These are phyloP conservation scores for Aix galericulata DNA, from an alignment of 2,113 vertebrate genomes.

Conservation along the genomic window DNA sequence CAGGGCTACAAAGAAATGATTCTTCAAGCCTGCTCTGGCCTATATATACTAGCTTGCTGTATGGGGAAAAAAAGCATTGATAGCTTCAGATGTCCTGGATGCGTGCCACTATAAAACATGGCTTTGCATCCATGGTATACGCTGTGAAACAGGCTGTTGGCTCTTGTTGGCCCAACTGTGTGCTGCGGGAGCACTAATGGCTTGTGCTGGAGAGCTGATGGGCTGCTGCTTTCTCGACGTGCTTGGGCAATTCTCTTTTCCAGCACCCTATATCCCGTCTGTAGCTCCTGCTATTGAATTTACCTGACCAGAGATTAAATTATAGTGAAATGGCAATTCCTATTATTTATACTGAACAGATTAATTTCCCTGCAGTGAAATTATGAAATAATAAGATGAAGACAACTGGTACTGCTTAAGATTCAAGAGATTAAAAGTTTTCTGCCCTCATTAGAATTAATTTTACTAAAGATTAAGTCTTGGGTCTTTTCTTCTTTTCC, in stretches of 20 bases:
- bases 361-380: not conserved
- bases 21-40: not conserved
- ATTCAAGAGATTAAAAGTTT: not conserved
- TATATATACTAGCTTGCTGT: too few species aligned
- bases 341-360: not conserved
- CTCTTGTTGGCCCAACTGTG: not conserved
- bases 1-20: not conserved
- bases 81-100: not conserved
- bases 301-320: not conserved
- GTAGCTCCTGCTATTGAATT: not conserved
- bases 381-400: not conserved
- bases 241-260: not conserved
- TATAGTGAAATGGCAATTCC: not conserved
- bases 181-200: not conserved
- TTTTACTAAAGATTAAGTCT: not conserved
- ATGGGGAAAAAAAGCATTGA: not conserved
- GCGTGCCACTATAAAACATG: not conserved
- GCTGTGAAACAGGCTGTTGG: not conserved
- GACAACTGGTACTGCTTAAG: not conserved
- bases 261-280: rapidly evolving
- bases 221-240: not conserved
- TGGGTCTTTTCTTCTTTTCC: not conserved
- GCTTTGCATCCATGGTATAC: rapidly evolving
- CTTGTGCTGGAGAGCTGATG: not conserved
- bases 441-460: not conserved